phyloP scores from a whole-genome alignment of 2,113 vertebrate species.

The Chaenocephalus aceratus region DNA sequence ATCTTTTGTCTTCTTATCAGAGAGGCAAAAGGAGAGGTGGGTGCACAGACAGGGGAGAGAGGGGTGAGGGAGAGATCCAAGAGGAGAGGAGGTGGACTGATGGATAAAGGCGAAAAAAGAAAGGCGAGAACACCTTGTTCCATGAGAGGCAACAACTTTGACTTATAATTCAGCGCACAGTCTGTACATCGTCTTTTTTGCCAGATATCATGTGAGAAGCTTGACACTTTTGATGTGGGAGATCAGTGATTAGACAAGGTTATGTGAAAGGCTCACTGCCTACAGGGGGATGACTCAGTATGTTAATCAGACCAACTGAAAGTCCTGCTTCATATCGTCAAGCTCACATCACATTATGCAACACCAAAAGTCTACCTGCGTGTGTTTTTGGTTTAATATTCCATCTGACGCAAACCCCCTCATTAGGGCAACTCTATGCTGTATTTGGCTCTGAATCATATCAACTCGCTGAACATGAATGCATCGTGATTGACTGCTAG shows the following conservation, averaged over 20 bases:
- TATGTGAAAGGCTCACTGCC: constrained; percentile 57
- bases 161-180: constrained; percentile 49
- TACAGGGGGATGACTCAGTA: constrained; percentile 45
- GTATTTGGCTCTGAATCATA: constrained; percentile 16
- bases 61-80: constrained; percentile 17
- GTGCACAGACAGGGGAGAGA: constrained; percentile 5
- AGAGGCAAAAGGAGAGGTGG: constrained; percentile 47
- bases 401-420: constrained; percentile 7
- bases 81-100: constrained; percentile 31
- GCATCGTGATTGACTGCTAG: constrained; percentile 12
- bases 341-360: constrained; percentile 23
- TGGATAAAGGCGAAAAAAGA: not conserved
- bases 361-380: constrained; percentile 24
- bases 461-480: constrained; percentile 19
- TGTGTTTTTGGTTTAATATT: constrained; percentile 25
- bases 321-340: constrained; percentile 39
- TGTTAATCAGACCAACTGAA: constrained; percentile 57
- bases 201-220: constrained; percentile 28
- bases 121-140: constrained; percentile 58
- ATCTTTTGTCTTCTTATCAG: constrained; percentile 82
- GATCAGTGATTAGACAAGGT: constrained; percentile 63
- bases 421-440: constrained; percentile 17
- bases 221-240: constrained; percentile 52
- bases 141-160: constrained; percentile 23
- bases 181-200: constrained; percentile 17